Evolutionary conservation across 2,888 invertebrate species (phyloP).

Genomic region (Luffia ferchaultella): DNA sequence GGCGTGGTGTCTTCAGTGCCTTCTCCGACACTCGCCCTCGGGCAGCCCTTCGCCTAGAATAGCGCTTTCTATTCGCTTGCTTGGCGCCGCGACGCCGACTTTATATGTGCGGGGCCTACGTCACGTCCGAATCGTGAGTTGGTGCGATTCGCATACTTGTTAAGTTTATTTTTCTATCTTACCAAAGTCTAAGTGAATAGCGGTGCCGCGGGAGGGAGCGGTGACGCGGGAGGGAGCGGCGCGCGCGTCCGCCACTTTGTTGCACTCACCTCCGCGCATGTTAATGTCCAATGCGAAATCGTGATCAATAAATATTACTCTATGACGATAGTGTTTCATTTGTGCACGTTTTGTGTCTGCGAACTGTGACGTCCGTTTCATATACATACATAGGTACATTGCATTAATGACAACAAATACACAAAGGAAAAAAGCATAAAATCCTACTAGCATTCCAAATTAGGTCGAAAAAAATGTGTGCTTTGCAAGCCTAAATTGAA

Average conservation of each 20-base stretch:
- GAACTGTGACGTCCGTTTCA: conserved; percentile 6
- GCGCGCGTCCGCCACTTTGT: not conserved
- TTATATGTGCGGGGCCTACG: conserved; percentile 2
- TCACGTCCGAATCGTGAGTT: not conserved
- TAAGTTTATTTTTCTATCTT: conserved; percentile 23
- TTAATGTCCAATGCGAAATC: conserved; percentile 19
- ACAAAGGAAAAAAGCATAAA: no score
- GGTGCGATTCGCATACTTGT: conserved; percentile 11
- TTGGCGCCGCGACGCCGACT: not conserved
- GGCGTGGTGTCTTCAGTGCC: conserved; percentile 11
- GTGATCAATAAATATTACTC: conserved; percentile 22
- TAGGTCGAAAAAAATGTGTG: no score
- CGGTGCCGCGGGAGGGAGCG: conserved; percentile 1
- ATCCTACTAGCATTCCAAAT: no score
- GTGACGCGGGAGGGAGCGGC: conserved; percentile 12
- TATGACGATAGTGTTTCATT: not conserved
- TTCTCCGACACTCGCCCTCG: conserved; percentile 10
- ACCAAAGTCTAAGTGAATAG: conserved; percentile 18
- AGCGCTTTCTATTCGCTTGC: conserved; percentile 7
- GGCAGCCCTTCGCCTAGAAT: not conserved
- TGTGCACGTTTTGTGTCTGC: not conserved
- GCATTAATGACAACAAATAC: no score
- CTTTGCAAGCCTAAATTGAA: no score
- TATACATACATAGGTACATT: not conserved
- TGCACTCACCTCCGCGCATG: conserved; percentile 19